Percentiles rank a stretch among this genome's conserved stretches.
Evolutionary conservation across 53 echinoderm and acorn worm species (phyloP).

Genomic region (Antedon mediterranea): DNA sequence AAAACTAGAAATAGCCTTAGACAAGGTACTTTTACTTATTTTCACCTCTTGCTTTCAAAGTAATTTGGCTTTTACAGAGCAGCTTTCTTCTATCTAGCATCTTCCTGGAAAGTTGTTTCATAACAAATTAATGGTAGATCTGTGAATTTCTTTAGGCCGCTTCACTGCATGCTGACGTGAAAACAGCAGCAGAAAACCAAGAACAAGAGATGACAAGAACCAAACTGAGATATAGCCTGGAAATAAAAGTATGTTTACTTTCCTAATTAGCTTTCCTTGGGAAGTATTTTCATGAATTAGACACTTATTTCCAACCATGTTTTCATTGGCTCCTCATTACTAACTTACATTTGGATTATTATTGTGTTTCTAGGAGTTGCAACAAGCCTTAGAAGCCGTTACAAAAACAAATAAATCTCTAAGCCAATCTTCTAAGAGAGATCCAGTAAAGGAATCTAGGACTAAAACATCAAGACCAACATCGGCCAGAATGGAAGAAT

Average conservation of each 20-base stretch:
- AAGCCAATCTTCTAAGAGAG: not conserved
- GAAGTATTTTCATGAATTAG: too few species aligned
- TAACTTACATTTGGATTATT: not conserved
- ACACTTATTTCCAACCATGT: too few species aligned
- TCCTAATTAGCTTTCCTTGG: too few species aligned
- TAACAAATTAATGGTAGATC: not conserved
- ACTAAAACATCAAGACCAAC: not conserved
- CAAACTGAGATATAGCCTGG: slow-evolving; percentile 70
- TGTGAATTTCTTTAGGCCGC: slow-evolving; percentile 32
- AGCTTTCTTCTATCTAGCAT: not conserved
- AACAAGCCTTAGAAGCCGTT: not conserved
- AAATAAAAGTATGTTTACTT: slow-evolving; percentile 82
- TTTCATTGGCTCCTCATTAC: not conserved
- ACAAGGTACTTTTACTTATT: slow-evolving; percentile 44
- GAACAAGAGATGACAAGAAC: slow-evolving; percentile 70
- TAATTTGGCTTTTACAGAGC: too few species aligned
- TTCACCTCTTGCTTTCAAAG: too few species aligned
- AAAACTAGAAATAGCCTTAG: slow-evolving; percentile 59
- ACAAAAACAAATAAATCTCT: not conserved
- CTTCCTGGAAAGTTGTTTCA: not conserved
- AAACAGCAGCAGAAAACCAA: slow-evolving; percentile 46
- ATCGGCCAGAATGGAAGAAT: not conserved
- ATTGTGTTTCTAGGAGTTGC: not conserved
- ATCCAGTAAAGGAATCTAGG: not conserved
- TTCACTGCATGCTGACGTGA: slow-evolving; percentile 46